Evolutionary conservation across 1,140 invertebrate species (phyloP), one percentile per base, ranked within the genome.

Genomic region (Nasonia giraulti): DNA sequence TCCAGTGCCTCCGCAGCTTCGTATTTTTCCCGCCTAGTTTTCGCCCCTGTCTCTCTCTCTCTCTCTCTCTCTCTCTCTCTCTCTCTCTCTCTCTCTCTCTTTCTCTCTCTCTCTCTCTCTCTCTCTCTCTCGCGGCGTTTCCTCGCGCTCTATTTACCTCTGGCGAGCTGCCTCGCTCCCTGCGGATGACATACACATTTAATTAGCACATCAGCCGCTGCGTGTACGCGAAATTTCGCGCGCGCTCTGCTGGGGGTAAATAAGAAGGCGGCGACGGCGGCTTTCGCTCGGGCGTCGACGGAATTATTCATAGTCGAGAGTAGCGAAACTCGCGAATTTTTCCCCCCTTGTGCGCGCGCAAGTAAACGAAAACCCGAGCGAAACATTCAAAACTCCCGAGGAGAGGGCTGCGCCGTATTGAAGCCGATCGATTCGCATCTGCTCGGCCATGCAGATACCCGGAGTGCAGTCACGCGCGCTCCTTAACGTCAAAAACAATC

Each of bases 401-500:
- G 17, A 10, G 31, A 40, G 31, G 1, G 73, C 10, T 12, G 73
- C 73, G 73, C 17, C 73, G 27, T 27, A 27, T 27, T 1, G 14
- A 75, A 37, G 37, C 17, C 37, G 37, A 47, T 37, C 20, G 33
- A 71, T 71, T 33, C 68, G 33, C 33, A 27, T 71, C 55, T 62
- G 55, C 37, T 8, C 73, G 11, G 7, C 20, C 73, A n/a, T 40
- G 73, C 37, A n/a, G 17, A 75, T 75, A 20, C 73, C 55, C 75
- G 12, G 14, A 77, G 75, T 77, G 75, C 75, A 77, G 75, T 55
- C 75, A 55, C 40, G 75, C 75, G 75, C 75, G 75, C 40, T 77
- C 44, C 44, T 77, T 55, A 77, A 77, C 75, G 75, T 77, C 75
- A 77, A 77, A 77, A 77, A 77, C 75, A 77, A 77, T 77, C 40